phyloP scores from a whole-genome alignment of 1,140 invertebrate species.

The Papilio polytes region DNA sequence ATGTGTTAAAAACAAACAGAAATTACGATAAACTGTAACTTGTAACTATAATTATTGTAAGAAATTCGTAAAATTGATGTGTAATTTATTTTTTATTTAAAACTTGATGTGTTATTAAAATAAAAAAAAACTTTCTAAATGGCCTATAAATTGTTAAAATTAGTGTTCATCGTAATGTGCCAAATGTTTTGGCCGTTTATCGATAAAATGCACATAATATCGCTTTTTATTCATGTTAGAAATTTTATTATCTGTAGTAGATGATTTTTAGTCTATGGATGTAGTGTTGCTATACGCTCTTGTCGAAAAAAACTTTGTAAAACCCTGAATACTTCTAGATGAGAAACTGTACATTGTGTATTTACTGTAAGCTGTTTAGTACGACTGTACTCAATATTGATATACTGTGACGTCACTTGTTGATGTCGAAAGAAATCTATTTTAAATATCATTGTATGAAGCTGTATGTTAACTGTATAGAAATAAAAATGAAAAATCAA shows the following conservation, averaged over 20 bases:
- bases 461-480: constrained; percentile 79
- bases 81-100: background rate
- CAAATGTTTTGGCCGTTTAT: constrained; percentile 61
- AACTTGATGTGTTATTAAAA: constrained; percentile 1
- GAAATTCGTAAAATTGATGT: background rate
- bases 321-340: constrained; percentile 23
- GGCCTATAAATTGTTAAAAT: constrained; percentile 43
- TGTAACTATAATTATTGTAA: background rate
- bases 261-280: constrained; percentile 23
- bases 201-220: constrained; percentile 33
- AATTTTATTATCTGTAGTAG: constrained; percentile 36
- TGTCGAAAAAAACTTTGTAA: constrained; percentile 14
- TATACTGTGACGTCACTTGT: constrained; percentile 63
- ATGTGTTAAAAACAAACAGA: background rate
- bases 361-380: constrained; percentile 46
- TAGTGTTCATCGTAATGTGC: constrained; percentile 67
- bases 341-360: constrained; percentile 23
- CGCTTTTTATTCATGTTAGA: constrained; percentile 31
- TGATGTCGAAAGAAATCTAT: constrained; percentile 76
- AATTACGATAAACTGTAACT: background rate
- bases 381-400: constrained; percentile 40
- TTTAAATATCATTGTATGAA: constrained; percentile 81
- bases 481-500: constrained; percentile 63
- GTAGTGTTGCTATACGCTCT: constrained; percentile 21
- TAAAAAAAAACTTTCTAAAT: constrained; percentile 23